Base-by-base conservation (phyloP, 2,113 vertebrate species). In the Stigmatopora argus region DNA sequence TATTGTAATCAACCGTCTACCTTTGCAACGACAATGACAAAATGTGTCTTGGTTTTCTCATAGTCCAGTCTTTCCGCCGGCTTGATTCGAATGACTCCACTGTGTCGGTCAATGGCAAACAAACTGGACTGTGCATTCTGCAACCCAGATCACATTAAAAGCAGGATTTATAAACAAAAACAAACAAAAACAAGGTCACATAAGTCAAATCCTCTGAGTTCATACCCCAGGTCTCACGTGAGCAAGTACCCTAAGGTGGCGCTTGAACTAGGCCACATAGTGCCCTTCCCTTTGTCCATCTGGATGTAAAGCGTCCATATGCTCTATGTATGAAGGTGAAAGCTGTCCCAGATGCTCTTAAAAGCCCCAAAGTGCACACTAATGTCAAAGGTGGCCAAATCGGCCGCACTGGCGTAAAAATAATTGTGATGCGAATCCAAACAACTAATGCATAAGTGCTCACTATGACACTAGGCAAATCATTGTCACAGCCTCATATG, bases 21-120 rank as follows among this genome's bases (percentile, higher is more conserved):
- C 95, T 96, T 97, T 79, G 93, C 94, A 21, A 96, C 69, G 0
- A 96, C 90, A 0, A 91, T 90, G 55, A 98, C 55, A 72, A 95
- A 94, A 78, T 96, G 93, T 5, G 92, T 92, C 74, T 82, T 92
- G 15, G 92, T 89, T 84, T 92, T 95, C 89, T 99, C 96, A 0
- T 93, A 98, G 78, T 99, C 95, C 72, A 99, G 81, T 47, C 69
- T 85, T 82, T 92, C 81, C 48, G 92, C 92, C 0, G 86, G 58
- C 85, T 91, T 95, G 75, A 99, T 92, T 64, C 92, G 90, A 58
- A 99, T 86, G 67, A 98, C 89, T 0, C 97, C 97, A 0, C 93
- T 98, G 72, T 97, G 92, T 60, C 86, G 92, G 79, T 98, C 93
- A 61, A 99, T 80, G 11, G 93, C 75, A 66, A 99, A 98, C 77